Percentiles rank a stretch among this genome's conserved stretches.
phyloP scores from a whole-genome alignment of 2,113 vertebrate species.

The Misgurnus mizolepis region DNA sequence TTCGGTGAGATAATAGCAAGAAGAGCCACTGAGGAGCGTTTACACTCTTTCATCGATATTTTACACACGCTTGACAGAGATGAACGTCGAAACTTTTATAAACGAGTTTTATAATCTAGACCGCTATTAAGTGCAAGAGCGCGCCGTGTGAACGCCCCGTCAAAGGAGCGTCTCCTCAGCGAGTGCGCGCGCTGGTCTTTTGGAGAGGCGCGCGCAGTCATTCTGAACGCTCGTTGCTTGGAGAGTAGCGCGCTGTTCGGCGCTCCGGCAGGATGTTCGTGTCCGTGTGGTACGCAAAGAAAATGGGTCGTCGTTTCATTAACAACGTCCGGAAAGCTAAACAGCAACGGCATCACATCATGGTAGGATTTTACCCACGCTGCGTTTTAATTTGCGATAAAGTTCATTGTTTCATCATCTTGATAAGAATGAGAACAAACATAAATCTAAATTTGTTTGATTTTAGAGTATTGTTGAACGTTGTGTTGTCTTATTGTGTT shows the following conservation, averaged over 20 bases:
- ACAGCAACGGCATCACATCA: constrained; percentile 64
- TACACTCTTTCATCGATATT: too few relatives aligned
- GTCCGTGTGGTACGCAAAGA: constrained; percentile 80
- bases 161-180: not conserved
- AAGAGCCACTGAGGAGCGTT: too few relatives aligned
- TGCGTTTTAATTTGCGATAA: not conserved
- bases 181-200: constrained; percentile 45
- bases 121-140: not conserved
- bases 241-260: not conserved
- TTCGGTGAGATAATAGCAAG: too few relatives aligned
- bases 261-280: constrained; percentile 69
- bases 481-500: not conserved
- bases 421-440: too few relatives aligned
- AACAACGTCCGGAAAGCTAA: constrained; percentile 74
- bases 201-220: constrained; percentile 5
- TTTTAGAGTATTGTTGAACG: not conserved
- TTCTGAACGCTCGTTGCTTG: not conserved
- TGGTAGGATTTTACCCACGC: constrained; percentile 60
- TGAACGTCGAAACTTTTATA: too few relatives aligned
- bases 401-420: not conserved
- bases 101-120: too few relatives aligned
- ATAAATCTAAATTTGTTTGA: too few relatives aligned
- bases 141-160: not conserved
- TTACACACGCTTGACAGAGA: too few relatives aligned
- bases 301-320: constrained; percentile 74